Evolutionary conservation across 2,888 invertebrate species (phyloP).

Genomic region (Gymnoscelis rufifasciata): DNA sequence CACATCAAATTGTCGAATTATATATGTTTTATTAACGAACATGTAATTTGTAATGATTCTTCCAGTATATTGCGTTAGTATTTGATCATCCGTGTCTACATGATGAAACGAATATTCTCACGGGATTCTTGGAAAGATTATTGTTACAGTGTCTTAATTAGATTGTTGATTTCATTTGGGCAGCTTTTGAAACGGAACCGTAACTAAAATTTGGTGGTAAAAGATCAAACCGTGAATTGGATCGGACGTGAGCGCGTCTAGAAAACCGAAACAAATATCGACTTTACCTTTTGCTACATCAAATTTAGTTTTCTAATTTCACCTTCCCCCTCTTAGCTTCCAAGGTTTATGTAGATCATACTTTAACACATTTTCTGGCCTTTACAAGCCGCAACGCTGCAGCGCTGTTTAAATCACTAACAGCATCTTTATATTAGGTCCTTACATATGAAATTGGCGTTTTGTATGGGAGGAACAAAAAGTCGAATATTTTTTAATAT

Average conservation of each 20-base stretch:
- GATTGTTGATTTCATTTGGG: background rate
- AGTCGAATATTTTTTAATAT: no score
- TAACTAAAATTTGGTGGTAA: background rate
- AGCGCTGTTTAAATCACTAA: background rate
- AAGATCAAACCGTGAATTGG: slow-evolving; percentile 5
- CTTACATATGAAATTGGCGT: no score
- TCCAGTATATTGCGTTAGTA: slow-evolving; percentile 8
- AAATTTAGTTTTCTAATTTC: no score
- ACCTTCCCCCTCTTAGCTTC: no score
- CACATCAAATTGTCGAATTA: no score
- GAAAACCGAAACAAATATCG: background rate
- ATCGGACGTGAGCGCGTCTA: slow-evolving; percentile 1
- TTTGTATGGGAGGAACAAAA: no score
- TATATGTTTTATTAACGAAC: background rate
- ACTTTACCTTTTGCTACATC: no score
- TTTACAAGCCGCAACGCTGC: background rate
- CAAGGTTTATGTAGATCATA: no score
- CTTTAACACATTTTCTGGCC: no score
- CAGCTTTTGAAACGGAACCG: background rate
- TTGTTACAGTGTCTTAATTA: background rate
- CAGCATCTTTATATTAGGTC: no score
- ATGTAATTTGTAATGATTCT: slow-evolving; percentile 2
- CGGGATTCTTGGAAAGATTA: slow-evolving; percentile 10
- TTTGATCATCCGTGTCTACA: slow-evolving; percentile 7
- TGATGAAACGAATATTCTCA: slow-evolving; percentile 23